Evolutionary conservation across 2,113 vertebrate species (phyloP).

Genomic region (Campylomormyrus tamandua): DNA sequence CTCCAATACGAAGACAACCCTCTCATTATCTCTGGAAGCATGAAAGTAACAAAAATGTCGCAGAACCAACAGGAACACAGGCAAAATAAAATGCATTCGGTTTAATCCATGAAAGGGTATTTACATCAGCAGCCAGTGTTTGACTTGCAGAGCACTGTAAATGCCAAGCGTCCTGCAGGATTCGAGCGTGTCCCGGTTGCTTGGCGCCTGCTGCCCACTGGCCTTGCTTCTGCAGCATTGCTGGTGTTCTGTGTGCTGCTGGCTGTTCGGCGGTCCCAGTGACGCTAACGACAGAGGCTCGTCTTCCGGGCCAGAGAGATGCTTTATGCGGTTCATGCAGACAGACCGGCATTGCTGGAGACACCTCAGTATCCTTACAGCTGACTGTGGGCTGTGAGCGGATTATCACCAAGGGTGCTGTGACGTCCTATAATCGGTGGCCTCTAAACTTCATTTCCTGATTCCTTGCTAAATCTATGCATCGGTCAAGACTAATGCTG

Average conservation of each 20-base stretch:
- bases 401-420: background rate
- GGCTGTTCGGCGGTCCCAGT: background rate
- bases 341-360: background rate
- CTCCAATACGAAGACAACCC: background rate
- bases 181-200: too few relatives aligned
- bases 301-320: background rate
- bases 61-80: background rate
- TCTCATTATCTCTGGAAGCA: background rate
- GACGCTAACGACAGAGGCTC: background rate
- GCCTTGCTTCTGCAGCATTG: background rate
- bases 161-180: too few relatives aligned
- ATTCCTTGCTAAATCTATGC: background rate
- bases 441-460: background rate
- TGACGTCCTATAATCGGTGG: background rate
- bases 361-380: background rate
- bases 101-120: background rate
- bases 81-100: background rate
- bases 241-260: background rate
- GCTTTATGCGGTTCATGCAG: background rate
- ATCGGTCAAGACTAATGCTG: background rate
- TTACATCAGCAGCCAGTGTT: background rate
- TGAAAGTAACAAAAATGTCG: background rate
- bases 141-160: background rate
- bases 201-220: background rate
- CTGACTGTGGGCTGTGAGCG: background rate